These are phyloP conservation scores for Scrobipalpa costella DNA, from an alignment of 2,888 invertebrate species.

Conservation along the genomic window DNA sequence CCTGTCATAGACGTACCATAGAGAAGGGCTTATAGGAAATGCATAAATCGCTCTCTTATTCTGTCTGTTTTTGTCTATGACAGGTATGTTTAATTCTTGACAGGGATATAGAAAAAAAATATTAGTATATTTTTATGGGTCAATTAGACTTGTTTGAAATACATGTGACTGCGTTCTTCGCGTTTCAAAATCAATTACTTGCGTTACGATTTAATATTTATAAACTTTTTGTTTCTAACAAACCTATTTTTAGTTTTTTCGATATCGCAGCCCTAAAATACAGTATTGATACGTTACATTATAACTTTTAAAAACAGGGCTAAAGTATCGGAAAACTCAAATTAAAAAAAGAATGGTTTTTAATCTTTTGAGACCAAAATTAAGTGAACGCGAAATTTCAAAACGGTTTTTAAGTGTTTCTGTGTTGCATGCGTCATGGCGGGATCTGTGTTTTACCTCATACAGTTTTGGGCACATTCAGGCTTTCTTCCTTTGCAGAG, in stretches of 20 bases:
- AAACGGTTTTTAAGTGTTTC: not conserved
- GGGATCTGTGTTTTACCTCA: constrained; percentile 36
- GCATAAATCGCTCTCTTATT: too few species aligned
- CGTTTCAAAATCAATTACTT: not conserved
- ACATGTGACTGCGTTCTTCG: constrained; percentile 4
- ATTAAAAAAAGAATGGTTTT: too few species aligned
- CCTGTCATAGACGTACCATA: too few species aligned
- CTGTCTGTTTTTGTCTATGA: too few species aligned
- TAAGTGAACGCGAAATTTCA: not conserved
- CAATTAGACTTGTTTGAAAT: not conserved
- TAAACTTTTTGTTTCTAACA: too few species aligned
- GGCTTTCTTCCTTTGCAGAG: constrained; percentile 69
- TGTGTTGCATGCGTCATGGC: constrained; percentile 31
- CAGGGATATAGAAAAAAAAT: not conserved
- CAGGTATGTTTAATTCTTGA: too few species aligned
- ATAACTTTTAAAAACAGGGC: too few species aligned
- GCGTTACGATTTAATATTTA: not conserved
- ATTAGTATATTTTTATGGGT: not conserved
- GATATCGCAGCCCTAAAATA: too few species aligned
- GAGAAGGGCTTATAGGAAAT: too few species aligned
- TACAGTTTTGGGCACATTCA: constrained; percentile 76
- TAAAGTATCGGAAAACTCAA: too few species aligned
- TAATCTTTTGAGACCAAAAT: not conserved
- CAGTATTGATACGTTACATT: too few species aligned
- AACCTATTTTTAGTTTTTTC: too few species aligned